Base-by-base conservation (phyloP, 2,888 invertebrate species). In the Parnassius apollo region DNA sequence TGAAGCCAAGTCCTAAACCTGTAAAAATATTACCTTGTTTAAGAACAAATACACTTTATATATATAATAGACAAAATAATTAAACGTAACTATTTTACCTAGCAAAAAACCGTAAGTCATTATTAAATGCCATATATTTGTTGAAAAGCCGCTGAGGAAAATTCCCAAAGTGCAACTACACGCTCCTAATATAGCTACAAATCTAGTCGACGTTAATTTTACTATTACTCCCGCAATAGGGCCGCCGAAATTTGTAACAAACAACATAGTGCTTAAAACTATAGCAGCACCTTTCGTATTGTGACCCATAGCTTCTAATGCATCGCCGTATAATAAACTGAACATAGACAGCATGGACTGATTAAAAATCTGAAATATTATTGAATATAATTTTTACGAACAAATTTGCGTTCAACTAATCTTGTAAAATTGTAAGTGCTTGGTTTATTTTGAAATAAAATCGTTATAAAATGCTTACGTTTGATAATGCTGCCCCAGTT, bases 341-440 rank as follows among this genome's bases (percentile, higher is more conserved):
- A 95, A 95, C 53, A 95, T 88, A 4, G 95, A 95, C 68, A 95
- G 87, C 80, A 95, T 92, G 2, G 95, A 94, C 78, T 95, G 94
- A 78, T 95, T 95, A 69, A 95, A 94, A 81, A 95, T 93, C 94
- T 94, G 80, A 83, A 88, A 75, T 48, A 44, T 25, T 42, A 13
- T 54, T 54, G 2, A 22, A 18, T 10, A 11, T 51, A 10, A 51
- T 10, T 13, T 42, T 54, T 42, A 48, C 8, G 25, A 25, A 2
- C 35, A 2, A 35, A 35, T 35, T 35, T 35, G 35, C 35, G 25
- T 25, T 25, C 2, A 2, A 25, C 2, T 25, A 2, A 25, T 2
- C 25, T 25, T 25, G 2, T 2, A 25, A 2, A 25, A 25, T 2
- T 25, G 25, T 25, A 25, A 25, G 1, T 25, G 25, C 2, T 25